A percentile compares a stretch with the other conserved stretches of the same genome.
These are phyloP conservation scores for Cinclus mexicanus DNA, from an alignment of 2,113 vertebrate species.

Conservation along the genomic window DNA sequence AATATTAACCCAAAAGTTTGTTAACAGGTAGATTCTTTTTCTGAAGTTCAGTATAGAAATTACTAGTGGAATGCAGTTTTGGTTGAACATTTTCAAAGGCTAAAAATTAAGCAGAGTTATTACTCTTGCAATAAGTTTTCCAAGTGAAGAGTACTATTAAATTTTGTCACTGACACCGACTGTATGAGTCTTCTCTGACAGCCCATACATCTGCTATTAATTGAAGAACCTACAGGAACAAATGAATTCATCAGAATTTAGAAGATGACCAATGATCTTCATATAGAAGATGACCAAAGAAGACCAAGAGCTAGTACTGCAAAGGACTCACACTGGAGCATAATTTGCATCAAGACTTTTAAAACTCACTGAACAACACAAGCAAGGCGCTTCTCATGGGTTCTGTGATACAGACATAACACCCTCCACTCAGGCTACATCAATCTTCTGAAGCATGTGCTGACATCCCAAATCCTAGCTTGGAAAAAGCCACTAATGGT, in stretches of 20 bases:
- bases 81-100: background rate
- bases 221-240: background rate
- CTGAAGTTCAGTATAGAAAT: background rate
- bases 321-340: background rate
- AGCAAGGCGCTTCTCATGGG: background rate
- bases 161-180: background rate
- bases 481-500: background rate
- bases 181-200: background rate
- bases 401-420: background rate
- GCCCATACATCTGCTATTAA: background rate
- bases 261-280: background rate
- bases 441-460: background rate
- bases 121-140: background rate
- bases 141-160: background rate
- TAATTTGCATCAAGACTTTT: background rate
- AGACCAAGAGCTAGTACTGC: background rate
- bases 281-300: background rate
- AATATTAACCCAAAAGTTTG: background rate
- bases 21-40: background rate
- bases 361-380: background rate
- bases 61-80: background rate
- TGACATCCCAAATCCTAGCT: background rate
- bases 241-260: background rate
- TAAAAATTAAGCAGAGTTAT: background rate
- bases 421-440: rapidly evolving